phyloP scores from a whole-genome alignment of 1,140 invertebrate genomes.

The Notospermus geniculatus region DNA sequence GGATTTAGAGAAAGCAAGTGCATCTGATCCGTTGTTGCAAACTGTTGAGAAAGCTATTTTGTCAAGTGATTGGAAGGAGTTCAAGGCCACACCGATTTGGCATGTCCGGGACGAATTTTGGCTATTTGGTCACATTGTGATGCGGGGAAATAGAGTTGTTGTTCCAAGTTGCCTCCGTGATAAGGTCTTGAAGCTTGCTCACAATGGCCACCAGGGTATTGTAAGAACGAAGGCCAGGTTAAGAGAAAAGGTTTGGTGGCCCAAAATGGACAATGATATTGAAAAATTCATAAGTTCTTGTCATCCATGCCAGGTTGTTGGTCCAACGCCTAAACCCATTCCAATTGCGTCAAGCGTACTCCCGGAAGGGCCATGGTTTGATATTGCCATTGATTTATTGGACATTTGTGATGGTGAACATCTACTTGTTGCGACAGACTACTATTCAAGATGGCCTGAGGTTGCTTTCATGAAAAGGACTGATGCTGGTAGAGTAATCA shows the following conservation, averaged over 20 bases:
- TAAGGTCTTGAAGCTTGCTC: conserved; percentile 15
- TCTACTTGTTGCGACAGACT: conserved; percentile 25
- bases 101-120: conserved; percentile 19
- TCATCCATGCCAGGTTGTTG: conserved; percentile 27
- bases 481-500: conserved; percentile 13
- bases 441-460: conserved; percentile 26
- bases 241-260: conserved; percentile 29
- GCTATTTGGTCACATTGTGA: conserved; percentile 17
- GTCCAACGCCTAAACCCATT: conserved; percentile 14
- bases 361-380: conserved; percentile 22
- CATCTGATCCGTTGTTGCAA: too few species aligned
- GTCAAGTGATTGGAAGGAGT: too few species aligned
- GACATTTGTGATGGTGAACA: conserved; percentile 24
- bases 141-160: conserved; percentile 21
- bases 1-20: too few species aligned
- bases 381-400: conserved; percentile 26
- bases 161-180: conserved; percentile 13
- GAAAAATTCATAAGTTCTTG: conserved; percentile 24
- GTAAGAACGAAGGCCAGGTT: conserved; percentile 27
- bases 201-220: conserved; percentile 24
- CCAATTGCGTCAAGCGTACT: conserved; percentile 19
- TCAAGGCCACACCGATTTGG: too few species aligned
- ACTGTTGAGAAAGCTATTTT: too few species aligned
- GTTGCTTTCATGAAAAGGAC: conserved; percentile 22
- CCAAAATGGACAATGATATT: conserved; percentile 28